phyloP scores from a whole-genome alignment of 2,888 invertebrate species.

The Epistrophella euchroma region DNA sequence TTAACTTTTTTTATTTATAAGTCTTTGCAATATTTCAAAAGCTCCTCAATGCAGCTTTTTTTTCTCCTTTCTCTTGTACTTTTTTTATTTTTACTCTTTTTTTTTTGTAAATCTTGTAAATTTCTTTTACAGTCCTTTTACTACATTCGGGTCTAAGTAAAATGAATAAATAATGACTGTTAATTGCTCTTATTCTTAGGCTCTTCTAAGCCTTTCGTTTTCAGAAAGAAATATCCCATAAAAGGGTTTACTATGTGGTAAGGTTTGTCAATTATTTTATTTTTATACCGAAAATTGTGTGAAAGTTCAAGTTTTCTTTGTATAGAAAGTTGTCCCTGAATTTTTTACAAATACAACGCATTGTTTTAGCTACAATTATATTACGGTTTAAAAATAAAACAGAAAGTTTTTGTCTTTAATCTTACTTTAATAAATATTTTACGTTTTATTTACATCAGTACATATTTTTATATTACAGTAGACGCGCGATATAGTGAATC shows the following conservation, averaged over 20 bases:
- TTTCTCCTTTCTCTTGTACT: neutral
- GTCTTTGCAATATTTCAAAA: neutral
- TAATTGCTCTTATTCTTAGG: conserved; percentile 33
- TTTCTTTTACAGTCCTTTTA: neutral
- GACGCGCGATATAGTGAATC: too few relatives aligned
- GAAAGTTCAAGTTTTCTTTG: neutral
- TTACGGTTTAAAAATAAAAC: neutral
- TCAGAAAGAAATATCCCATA: neutral
- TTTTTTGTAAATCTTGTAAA: neutral
- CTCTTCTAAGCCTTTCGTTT: neutral
- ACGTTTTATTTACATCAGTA: neutral
- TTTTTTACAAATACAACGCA: neutral
- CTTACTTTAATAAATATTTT: neutral
- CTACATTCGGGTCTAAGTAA: neutral
- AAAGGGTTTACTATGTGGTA: conserved; percentile 1
- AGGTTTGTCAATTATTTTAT: neutral
- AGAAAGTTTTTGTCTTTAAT: too few relatives aligned
- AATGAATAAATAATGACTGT: conserved; percentile 24
- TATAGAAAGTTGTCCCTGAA: neutral
- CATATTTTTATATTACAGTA: too few relatives aligned
- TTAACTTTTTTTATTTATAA: too few relatives aligned
- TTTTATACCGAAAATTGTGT: neutral
- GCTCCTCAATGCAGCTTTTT: neutral
- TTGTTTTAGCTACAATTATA: neutral
- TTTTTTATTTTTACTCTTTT: neutral